Evolutionary conservation across 2,113 vertebrate species (phyloP).

Genomic region (Sminthopsis crassicaudata): DNA sequence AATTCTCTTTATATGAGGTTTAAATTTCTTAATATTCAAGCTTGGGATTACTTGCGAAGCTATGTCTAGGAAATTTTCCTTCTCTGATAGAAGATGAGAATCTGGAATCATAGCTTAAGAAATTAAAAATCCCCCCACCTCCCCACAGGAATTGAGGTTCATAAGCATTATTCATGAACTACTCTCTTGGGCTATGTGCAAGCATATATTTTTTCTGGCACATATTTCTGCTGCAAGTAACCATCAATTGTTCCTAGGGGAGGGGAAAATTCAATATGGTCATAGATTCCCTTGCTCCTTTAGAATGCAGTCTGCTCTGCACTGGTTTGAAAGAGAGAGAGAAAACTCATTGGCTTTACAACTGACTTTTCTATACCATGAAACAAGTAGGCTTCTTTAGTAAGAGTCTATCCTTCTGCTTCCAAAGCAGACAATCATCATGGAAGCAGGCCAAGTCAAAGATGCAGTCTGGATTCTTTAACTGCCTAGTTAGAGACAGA

Average conservation of each 20-base stretch:
- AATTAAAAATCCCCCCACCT: neutral
- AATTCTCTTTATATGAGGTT: neutral
- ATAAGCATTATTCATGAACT: neutral
- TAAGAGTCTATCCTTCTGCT: neutral
- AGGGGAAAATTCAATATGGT: neutral
- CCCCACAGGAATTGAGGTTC: neutral
- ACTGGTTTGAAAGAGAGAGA: neutral
- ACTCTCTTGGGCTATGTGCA: neutral
- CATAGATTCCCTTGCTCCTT: neutral
- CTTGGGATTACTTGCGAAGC: neutral
- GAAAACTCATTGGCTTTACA: neutral
- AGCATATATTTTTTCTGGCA: neutral
- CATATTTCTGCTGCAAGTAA: neutral
- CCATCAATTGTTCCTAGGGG: neutral
- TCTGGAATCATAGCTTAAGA: neutral
- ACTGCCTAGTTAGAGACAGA: no score
- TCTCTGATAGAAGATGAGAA: neutral
- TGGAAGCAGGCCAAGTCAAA: neutral
- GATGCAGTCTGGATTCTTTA: neutral
- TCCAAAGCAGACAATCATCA: neutral
- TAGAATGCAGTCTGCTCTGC: neutral
- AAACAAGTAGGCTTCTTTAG: neutral
- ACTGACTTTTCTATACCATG: neutral
- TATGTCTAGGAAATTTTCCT: neutral
- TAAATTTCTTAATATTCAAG: neutral